Conservation (phyloP, 2,797 vertebrate species). For the Hephaestus fuliginosus region DNA sequence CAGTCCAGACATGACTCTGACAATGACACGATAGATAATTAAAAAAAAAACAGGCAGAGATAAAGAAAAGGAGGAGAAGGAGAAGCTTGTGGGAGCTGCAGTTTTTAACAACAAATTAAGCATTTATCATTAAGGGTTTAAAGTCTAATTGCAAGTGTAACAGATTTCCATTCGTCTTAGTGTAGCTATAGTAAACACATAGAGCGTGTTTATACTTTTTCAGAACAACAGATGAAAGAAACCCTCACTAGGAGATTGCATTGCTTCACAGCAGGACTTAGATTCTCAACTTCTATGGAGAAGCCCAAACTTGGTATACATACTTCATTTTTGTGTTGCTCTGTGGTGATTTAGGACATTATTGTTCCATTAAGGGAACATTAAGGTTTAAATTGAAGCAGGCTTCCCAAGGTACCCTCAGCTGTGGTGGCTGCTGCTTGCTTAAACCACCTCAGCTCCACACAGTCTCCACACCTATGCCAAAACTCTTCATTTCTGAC, state of each 20-base stretch:
- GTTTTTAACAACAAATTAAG: not conserved
- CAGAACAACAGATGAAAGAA: constrained; percentile 23
- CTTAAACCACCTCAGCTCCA: constrained; percentile 14
- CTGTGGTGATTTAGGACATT: constrained; percentile 21
- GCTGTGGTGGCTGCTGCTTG: not conserved
- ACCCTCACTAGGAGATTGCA: constrained; percentile 8
- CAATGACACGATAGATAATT: not conserved
- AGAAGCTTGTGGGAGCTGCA: not conserved
- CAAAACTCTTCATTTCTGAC: constrained; percentile 17
- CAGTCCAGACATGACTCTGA: not conserved
- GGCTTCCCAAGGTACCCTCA: constrained; percentile 11
- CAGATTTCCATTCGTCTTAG: constrained; percentile 23
- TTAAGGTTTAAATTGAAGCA: constrained; percentile 16
- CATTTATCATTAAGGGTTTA: not conserved
- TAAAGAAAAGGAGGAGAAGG: not conserved
- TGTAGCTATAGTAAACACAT: not conserved
- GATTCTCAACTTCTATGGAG: not conserved
- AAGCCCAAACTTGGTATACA: not conserved
- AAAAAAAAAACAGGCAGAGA: constrained; percentile 3
- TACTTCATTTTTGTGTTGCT: constrained; percentile 15
- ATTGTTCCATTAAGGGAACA: constrained; percentile 31
- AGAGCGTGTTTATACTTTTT: constrained; percentile 10
- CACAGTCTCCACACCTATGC: not conserved
- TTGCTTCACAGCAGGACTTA: constrained; percentile 6
- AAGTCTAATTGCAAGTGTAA: not conserved